Evolutionary conservation across 2,797 vertebrate genomes (phyloP).

Genomic region (Agapornis canus): DNA sequence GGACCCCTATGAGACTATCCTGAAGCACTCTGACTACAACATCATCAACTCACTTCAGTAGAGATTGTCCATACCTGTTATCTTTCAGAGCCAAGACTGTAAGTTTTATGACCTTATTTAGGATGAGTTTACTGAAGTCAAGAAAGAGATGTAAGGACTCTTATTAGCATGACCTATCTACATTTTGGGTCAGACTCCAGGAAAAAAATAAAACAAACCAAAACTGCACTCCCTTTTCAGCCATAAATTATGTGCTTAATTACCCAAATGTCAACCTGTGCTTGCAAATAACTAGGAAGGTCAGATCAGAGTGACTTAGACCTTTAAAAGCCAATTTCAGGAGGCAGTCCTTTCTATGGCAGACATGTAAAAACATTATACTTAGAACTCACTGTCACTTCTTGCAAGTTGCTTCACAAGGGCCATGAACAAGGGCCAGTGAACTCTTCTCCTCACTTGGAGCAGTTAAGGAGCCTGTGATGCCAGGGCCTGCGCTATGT

Average conservation of each 20-base stretch:
- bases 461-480: background rate
- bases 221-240: background rate
- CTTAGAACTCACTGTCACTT: background rate
- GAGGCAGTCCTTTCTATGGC: background rate
- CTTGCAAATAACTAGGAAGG: constrained; percentile 35
- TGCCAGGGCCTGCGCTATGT: background rate
- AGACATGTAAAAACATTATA: background rate
- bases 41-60: background rate
- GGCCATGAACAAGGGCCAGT: background rate
- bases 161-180: background rate
- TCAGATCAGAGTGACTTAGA: background rate
- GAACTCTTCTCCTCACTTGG: background rate
- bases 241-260: constrained; percentile 47
- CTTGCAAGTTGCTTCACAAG: background rate
- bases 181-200: background rate
- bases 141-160: background rate
- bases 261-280: constrained; percentile 34
- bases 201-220: background rate
- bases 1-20: background rate
- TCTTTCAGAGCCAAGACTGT: background rate
- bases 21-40: background rate
- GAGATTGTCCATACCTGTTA: background rate
- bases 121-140: background rate
- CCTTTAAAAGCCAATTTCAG: constrained; percentile 15
- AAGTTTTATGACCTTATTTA: background rate